A percentile compares a stretch with the other conserved stretches of the same genome.
phyloP scores from a whole-genome alignment of 2,113 vertebrate species.

The Lepus timidus region DNA sequence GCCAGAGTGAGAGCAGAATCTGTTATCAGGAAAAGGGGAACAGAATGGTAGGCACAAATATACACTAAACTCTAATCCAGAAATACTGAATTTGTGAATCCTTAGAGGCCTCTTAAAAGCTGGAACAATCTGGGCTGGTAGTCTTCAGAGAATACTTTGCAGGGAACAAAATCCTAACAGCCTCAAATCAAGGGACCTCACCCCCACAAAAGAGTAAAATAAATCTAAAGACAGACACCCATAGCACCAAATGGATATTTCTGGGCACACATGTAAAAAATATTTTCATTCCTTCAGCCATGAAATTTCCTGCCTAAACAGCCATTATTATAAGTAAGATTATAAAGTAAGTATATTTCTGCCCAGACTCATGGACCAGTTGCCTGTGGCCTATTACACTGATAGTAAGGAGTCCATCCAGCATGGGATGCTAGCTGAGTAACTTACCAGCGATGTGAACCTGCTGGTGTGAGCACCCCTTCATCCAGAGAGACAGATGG shows the following conservation, averaged over 20 bases:
- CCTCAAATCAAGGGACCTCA: slow-evolving; percentile 21
- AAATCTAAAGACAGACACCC: slow-evolving; percentile 66
- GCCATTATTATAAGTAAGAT: slow-evolving; percentile 74
- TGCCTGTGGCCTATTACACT: slow-evolving; percentile 65
- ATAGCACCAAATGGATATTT: slow-evolving; percentile 64
- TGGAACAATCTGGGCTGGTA: slow-evolving; percentile 48
- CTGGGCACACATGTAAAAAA: slow-evolving; percentile 65
- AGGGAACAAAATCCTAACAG: slow-evolving; percentile 69
- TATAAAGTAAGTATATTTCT: slow-evolving; percentile 67
- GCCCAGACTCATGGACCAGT: slow-evolving; percentile 77
- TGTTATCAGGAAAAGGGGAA: slow-evolving; percentile 54
- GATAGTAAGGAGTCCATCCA: slow-evolving; percentile 76
- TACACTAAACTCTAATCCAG: slow-evolving; percentile 72
- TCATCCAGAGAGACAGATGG: slow-evolving; percentile 81
- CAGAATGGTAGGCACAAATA: slow-evolving; percentile 39
- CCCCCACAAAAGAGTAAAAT: slow-evolving; percentile 1
- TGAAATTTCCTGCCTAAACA: slow-evolving; percentile 75
- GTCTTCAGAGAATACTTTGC: slow-evolving; percentile 72
- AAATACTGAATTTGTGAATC: slow-evolving; percentile 61
- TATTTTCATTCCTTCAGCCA: slow-evolving; percentile 53
- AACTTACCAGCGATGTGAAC: slow-evolving; percentile 82
- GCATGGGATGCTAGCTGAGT: slow-evolving; percentile 83
- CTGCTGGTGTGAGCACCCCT: slow-evolving; percentile 77
- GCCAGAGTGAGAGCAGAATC: slow-evolving; percentile 16
- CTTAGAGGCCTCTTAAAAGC: slow-evolving; percentile 74